Conservation (phyloP, 2,113 vertebrate genomes). For the Brachyistius frenatus region DNA sequence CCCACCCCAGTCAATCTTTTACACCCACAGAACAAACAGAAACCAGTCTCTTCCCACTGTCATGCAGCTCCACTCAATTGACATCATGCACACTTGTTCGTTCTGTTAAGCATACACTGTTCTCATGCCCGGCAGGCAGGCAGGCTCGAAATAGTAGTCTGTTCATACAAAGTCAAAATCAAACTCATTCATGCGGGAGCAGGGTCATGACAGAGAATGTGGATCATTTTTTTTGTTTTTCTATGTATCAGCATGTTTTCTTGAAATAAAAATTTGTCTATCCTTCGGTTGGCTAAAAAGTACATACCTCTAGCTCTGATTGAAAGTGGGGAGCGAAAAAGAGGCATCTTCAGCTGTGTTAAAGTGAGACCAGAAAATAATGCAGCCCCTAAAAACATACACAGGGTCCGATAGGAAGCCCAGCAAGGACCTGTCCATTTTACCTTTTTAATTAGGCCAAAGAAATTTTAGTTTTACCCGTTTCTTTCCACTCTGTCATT, state of each 20-base stretch:
- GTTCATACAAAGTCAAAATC: slow-evolving; percentile 61
- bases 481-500: neutral
- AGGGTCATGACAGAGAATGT: slow-evolving; percentile 67
- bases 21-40: slow-evolving; percentile 66
- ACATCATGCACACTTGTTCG: slow-evolving; percentile 73
- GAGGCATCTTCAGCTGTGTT: slow-evolving; percentile 24
- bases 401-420: neutral
- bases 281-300: neutral
- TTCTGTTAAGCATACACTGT: slow-evolving; percentile 48
- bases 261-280: neutral
- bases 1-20: slow-evolving; percentile 22
- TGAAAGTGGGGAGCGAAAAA: slow-evolving; percentile 40
- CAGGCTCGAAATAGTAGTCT: slow-evolving; percentile 56
- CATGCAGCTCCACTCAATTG: slow-evolving; percentile 75
- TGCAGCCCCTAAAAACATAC: neutral
- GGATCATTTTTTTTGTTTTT: neutral
- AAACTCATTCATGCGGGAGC: slow-evolving; percentile 77
- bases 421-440: neutral
- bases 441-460: slow-evolving; percentile 2
- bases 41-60: slow-evolving; percentile 61
- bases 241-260: neutral
- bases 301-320: slow-evolving; percentile 65
- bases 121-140: slow-evolving; percentile 68
- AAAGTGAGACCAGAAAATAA: slow-evolving; percentile 39
- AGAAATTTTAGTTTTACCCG: neutral